Conservation (phyloP, 2,113 vertebrate genomes). For the Arothron firmamentum region DNA sequence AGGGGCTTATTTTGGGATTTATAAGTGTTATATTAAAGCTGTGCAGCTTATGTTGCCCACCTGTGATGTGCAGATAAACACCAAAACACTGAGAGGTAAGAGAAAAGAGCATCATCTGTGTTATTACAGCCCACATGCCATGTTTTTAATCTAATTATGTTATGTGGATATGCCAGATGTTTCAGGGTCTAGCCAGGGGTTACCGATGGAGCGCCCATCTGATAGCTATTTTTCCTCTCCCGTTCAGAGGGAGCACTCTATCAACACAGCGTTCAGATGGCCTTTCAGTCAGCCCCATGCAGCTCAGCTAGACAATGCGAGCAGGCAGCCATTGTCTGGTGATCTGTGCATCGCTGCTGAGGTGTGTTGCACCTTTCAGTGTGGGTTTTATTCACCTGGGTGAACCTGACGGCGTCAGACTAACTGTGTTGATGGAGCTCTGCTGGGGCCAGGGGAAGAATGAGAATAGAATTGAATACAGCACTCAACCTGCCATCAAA, state of each 20-base stretch:
- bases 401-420: slow-evolving; percentile 38
- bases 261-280: slow-evolving; percentile 43
- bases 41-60: no score
- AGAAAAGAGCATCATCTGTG: not conserved
- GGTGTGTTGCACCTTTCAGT: slow-evolving; percentile 49
- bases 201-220: slow-evolving; percentile 52
- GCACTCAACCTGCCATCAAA: not conserved
- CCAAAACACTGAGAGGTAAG: not conserved
- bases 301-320: slow-evolving; percentile 35
- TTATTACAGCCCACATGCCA: slow-evolving; percentile 13
- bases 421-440: slow-evolving; percentile 15
- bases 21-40: not conserved
- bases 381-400: slow-evolving; percentile 47
- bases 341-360: slow-evolving; percentile 59
- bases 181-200: slow-evolving; percentile 34
- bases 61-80: not conserved
- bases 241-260: slow-evolving; percentile 31
- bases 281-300: slow-evolving; percentile 42
- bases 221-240: slow-evolving; percentile 42
- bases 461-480: slow-evolving; percentile 8
- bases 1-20: not conserved
- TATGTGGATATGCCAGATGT: slow-evolving; percentile 45
- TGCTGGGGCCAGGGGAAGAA: not conserved
- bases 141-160: slow-evolving; percentile 40
- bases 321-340: slow-evolving; percentile 61